Evolutionary conservation across 2,113 vertebrate genomes (phyloP).

Genomic region (Strix aluco): DNA sequence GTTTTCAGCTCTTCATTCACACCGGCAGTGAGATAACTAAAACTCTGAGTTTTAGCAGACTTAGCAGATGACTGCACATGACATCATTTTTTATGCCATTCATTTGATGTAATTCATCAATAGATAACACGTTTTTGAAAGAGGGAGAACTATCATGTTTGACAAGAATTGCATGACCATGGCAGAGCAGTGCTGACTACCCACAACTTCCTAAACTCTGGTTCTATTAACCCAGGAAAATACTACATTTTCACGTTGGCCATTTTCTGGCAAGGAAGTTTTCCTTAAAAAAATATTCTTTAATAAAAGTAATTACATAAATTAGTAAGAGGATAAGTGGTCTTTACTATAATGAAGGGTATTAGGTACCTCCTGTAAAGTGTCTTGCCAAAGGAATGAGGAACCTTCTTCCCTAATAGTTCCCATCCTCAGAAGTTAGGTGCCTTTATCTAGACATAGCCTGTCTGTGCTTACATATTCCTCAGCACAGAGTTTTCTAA

Average conservation of each 20-base stretch:
- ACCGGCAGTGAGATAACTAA: neutral
- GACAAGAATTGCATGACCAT: neutral
- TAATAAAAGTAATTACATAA: neutral
- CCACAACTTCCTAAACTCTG: neutral
- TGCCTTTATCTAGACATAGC: neutral
- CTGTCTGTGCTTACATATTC: neutral
- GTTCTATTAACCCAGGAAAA: neutral
- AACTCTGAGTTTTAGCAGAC: neutral
- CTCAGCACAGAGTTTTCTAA: neutral
- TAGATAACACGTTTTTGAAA: neutral
- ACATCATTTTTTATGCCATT: neutral
- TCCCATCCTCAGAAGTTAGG: neutral
- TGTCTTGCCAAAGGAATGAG: neutral
- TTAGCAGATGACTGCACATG: neutral
- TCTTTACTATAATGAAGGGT: neutral
- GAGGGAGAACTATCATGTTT: neutral
- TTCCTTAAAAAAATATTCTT: neutral
- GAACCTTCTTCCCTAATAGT: neutral
- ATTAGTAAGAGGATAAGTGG: neutral
- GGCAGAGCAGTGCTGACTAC: neutral
- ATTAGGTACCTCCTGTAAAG: neutral
- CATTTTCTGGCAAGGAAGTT: neutral
- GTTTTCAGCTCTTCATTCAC: neutral
- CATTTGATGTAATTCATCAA: neutral
- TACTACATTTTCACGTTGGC: accelerated